Conservation (phyloP, 2,888 invertebrate species). For the Pandemis heparana region DNA sequence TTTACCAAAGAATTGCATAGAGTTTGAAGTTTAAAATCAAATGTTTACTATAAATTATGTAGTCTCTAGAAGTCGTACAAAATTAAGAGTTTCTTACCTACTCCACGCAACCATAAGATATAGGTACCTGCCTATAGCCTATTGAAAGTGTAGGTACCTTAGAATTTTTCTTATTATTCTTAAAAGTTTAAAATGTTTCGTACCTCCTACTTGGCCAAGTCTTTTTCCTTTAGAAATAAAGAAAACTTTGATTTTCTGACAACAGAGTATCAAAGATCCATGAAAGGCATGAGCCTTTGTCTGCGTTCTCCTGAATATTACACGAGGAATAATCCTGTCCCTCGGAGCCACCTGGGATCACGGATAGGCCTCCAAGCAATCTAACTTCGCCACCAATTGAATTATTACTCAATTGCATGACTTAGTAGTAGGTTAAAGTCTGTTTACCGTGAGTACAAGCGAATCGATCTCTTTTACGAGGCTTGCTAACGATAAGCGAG, state of each 20-base stretch:
- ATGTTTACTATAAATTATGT: too few species aligned
- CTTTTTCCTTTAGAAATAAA: background rate
- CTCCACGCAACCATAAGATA: too few species aligned
- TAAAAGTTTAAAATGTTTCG: background rate
- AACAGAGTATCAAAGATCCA: background rate
- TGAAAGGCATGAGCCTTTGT: background rate
- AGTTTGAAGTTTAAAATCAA: too few species aligned
- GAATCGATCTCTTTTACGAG: too few species aligned
- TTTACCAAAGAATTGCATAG: too few species aligned
- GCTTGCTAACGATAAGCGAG: too few species aligned
- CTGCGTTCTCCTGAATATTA: slow-evolving; percentile 2
- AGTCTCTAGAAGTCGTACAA: too few species aligned
- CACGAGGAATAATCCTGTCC: slow-evolving; percentile 1
- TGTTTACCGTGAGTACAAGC: too few species aligned
- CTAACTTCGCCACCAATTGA: slow-evolving; percentile 13
- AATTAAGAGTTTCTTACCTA: too few species aligned
- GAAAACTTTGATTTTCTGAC: background rate
- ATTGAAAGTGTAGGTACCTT: too few species aligned
- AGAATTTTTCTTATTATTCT: background rate
- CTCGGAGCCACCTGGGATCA: background rate
- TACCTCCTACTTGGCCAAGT: background rate
- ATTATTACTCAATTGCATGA: slow-evolving; percentile 9
- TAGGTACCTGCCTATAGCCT: too few species aligned
- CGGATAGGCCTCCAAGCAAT: slow-evolving; percentile 1
- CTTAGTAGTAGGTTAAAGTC: background rate